Conservation (phyloP, 1,140 invertebrate genomes). For the Heliconius hermathena region DNA sequence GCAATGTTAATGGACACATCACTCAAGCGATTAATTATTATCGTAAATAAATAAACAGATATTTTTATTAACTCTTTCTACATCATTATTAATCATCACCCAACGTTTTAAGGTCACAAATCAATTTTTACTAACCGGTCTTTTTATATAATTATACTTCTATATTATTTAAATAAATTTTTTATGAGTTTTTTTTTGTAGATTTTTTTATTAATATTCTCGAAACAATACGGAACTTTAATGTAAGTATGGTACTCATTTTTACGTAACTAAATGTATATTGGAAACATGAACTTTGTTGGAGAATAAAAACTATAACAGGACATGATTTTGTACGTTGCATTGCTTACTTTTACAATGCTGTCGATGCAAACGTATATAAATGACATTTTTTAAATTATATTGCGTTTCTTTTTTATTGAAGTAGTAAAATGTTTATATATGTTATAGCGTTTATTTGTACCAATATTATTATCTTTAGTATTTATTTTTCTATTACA, state of each 20-base stretch:
- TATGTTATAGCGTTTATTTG: neutral
- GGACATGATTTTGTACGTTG: neutral
- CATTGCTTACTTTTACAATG: neutral
- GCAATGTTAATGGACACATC: conserved; percentile 24
- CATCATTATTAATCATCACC: conserved; percentile 27
- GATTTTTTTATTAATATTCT: neutral
- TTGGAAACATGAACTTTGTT: conserved; percentile 7
- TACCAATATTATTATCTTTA: neutral
- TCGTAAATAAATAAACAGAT: conserved; percentile 32
- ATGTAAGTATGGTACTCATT: neutral
- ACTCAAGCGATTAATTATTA: conserved; percentile 24
- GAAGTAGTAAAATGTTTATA: neutral
- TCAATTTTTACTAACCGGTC: conserved; percentile 30
- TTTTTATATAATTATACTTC: neutral
- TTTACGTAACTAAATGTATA: neutral
- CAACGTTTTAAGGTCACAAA: conserved; percentile 36
- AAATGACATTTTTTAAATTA: neutral
- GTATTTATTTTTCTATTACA: neutral
- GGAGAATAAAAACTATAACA: conserved; percentile 7
- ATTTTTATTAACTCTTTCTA: conserved; percentile 27
- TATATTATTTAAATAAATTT: neutral
- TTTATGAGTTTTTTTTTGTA: neutral
- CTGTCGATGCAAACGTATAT: neutral
- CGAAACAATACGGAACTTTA: neutral
- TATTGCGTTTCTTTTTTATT: neutral